These are phyloP conservation scores for Mobula birostris DNA, from an alignment of 2,113 vertebrate genomes.

Conservation along the genomic window DNA sequence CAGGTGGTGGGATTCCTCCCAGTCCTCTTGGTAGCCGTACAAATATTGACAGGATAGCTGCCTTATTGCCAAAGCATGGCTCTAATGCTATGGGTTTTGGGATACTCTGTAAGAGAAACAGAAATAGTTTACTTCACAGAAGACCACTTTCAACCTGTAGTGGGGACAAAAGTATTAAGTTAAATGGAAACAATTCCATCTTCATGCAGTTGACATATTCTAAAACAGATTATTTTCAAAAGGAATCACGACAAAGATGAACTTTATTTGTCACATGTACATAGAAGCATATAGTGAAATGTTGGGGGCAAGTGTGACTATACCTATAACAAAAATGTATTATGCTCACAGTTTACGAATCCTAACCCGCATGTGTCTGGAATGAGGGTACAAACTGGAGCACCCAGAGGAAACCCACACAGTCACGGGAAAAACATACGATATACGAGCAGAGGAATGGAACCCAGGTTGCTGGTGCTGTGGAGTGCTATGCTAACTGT, in stretches of 20 bases:
- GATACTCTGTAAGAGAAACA: conserved; percentile 61
- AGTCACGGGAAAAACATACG: too few species aligned
- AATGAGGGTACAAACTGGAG: too few species aligned
- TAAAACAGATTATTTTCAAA: not conserved
- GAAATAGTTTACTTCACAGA: not conserved
- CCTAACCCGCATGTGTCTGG: too few species aligned
- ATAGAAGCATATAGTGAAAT: too few species aligned
- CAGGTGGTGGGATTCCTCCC: conserved; percentile 88
- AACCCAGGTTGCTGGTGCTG: too few species aligned
- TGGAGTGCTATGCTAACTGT: too few species aligned
- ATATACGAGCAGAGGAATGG: too few species aligned
- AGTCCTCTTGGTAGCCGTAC: conserved; percentile 86
- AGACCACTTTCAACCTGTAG: not conserved
- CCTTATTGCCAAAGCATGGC: conserved; percentile 94
- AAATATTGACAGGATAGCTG: conserved; percentile 92
- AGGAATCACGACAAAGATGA: not conserved
- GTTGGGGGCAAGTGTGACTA: too few species aligned
- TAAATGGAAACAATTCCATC: not conserved
- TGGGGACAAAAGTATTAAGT: not conserved
- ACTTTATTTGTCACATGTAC: too few species aligned
- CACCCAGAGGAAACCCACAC: too few species aligned
- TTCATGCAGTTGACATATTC: not conserved
- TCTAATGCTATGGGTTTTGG: conserved; percentile 96
- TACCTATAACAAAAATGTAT: too few species aligned
- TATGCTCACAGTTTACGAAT: too few species aligned